phyloP scores from a whole-genome alignment of 2,888 invertebrate species.

The Herminia tarsipennalis region DNA sequence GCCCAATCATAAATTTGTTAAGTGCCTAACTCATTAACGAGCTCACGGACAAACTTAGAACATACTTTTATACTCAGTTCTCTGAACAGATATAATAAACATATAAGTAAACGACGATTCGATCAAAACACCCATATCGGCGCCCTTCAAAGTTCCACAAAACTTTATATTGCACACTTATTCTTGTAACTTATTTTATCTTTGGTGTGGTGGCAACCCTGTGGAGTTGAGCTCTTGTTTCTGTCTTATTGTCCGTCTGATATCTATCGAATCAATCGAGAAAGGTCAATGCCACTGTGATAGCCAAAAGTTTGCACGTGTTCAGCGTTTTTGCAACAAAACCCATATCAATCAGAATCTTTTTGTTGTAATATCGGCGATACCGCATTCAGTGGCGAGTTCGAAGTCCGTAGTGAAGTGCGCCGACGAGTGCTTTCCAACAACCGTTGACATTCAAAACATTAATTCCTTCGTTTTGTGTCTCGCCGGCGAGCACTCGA shows the following conservation, averaged over 20 bases:
- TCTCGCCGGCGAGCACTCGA: not conserved
- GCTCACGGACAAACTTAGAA: slow-evolving; percentile 17
- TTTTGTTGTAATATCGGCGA: slow-evolving; percentile 28
- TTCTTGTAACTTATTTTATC: slow-evolving; percentile 29
- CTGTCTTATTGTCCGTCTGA: slow-evolving; percentile 42
- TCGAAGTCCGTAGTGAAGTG: slow-evolving; percentile 1
- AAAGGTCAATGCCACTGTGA: slow-evolving; percentile 53
- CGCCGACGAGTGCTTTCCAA: slow-evolving; percentile 13
- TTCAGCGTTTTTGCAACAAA: slow-evolving; percentile 41
- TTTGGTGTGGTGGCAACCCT: slow-evolving; percentile 28
- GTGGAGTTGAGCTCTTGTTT: slow-evolving; percentile 32
- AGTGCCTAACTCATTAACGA: slow-evolving; percentile 20
- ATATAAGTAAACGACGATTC: slow-evolving; percentile 15
- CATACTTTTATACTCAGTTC: slow-evolving; percentile 22
- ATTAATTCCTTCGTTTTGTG: slow-evolving; percentile 16
- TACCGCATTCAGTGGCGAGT: slow-evolving; percentile 15
- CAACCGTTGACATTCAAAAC: slow-evolving; percentile 25
- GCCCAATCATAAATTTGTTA: no score
- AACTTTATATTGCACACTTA: slow-evolving; percentile 22
- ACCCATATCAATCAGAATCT: slow-evolving; percentile 40
- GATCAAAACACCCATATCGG: slow-evolving; percentile 20
- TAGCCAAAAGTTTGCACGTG: slow-evolving; percentile 50
- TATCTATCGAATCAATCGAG: slow-evolving; percentile 54
- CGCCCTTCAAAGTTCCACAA: slow-evolving; percentile 12
- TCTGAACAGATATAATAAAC: slow-evolving; percentile 23